These are phyloP conservation scores for Aethina tumida DNA, from an alignment of 1,140 invertebrate species.

Conservation along the genomic window DNA sequence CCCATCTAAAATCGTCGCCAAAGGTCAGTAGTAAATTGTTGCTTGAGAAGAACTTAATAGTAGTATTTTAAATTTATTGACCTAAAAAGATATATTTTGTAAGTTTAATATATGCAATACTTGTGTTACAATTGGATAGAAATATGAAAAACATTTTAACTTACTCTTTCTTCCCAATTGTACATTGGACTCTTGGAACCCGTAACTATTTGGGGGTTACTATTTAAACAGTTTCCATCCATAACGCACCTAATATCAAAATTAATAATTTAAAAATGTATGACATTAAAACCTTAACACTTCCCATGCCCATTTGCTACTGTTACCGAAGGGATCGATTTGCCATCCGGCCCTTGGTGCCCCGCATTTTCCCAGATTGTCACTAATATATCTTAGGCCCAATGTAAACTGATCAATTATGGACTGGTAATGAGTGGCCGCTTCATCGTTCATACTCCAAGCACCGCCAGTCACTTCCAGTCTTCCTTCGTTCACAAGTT, in stretches of 20 bases:
- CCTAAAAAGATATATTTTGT: conserved; percentile 47
- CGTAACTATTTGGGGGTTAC: conserved; percentile 68
- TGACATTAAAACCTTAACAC: conserved; percentile 61
- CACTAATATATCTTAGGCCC: conserved; percentile 45
- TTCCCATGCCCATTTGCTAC: conserved; percentile 54
- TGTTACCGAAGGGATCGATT: conserved; percentile 67
- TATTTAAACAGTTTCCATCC: too few species aligned
- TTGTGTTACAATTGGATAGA: neutral
- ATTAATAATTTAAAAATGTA: conserved; percentile 75
- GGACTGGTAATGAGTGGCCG: conserved; percentile 64
- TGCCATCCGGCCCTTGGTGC: conserved; percentile 61
- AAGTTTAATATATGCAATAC: conserved; percentile 8
- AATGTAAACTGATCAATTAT: conserved; percentile 75
- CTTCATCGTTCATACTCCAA: conserved; percentile 77
- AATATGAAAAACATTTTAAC: neutral
- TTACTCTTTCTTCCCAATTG: conserved; percentile 56
- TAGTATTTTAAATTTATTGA: conserved; percentile 18
- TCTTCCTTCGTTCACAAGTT: conserved; percentile 45
- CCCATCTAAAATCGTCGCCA: conserved; percentile 36
- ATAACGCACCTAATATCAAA: conserved; percentile 77
- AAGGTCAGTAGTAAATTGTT: conserved; percentile 27
- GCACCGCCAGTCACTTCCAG: conserved; percentile 65
- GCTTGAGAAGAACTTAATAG: conserved; percentile 18
- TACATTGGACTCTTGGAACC: conserved; percentile 56
- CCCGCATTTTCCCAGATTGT: conserved; percentile 54